Evolutionary conservation across 2,888 invertebrate species (phyloP), one percentile per base, ranked within the genome.

Genomic region (Halictus ligatus): DNA sequence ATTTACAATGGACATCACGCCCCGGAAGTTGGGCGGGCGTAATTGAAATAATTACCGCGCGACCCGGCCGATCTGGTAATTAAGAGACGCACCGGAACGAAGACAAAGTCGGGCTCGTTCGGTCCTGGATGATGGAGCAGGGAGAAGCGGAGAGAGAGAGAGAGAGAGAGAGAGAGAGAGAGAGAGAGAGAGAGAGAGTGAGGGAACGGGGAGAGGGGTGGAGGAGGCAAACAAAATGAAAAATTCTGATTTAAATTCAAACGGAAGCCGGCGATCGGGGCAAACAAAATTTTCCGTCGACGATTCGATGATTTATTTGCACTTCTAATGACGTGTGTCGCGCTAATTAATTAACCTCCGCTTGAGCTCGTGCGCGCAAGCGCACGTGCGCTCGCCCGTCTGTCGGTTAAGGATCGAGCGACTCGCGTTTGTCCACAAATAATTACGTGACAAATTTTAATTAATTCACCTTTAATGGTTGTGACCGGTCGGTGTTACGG

Each of bases 261-360:
- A 50, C 8, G n/a, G 48, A 74, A 35, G 60, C 21, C 25, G 46
- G 35, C 77, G 84, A 81, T 74, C 82, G 82, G 13, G 58, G 54
- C 77, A 78, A 84, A 78, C 74, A 80, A 74, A 78, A 79, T 73
- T 76, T 81, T 35, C 77, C 69, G 54, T 35, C 46, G 69, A 83
- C 83, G 54, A 69, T 73, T n/a, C 67, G 43, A 71, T 64, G 79
- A 87, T 88, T 85, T 82, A 82, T 85, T 87, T 73, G 64, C 78
- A 29, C 54, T 43, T 73, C 75, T 87, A 87, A 88, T 82, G 87
- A 88, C 50, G 78, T 81, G 87, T 82, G 72, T 50, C 15, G 75
- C 77, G 75, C 75, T 87, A 84, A 88, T 88, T 88, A 88, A 88
- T 88, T 87, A 84, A 87, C 73, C 75, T 25, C 80, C 46, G 29